These are phyloP conservation scores for Protaetia brevitarsis DNA, from an alignment of 1,140 invertebrate genomes.

Conservation along the genomic window DNA sequence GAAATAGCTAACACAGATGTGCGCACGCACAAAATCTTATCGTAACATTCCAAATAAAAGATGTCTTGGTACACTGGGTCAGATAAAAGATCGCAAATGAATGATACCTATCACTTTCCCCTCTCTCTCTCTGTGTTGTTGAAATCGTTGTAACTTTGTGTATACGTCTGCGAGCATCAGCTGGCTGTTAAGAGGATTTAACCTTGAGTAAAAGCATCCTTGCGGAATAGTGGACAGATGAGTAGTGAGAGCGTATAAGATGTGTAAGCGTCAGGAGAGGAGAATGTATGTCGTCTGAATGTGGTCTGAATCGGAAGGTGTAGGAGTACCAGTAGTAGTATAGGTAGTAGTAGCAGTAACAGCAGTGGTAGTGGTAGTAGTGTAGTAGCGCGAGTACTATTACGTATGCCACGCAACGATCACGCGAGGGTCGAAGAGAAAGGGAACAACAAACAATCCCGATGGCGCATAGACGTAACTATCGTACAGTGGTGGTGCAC, in stretches of 20 bases:
- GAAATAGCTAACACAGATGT: no score
- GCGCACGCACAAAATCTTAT: no score
- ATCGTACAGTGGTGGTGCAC: neutral
- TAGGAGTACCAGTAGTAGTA: no score
- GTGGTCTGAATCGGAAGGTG: neutral
- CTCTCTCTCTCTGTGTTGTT: neutral
- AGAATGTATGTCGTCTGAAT: neutral
- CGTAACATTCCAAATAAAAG: no score
- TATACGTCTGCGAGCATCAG: neutral
- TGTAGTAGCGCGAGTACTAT: no score
- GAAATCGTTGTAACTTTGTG: neutral
- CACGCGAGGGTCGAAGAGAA: no score
- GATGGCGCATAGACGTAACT: neutral
- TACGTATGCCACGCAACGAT: no score
- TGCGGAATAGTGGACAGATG: constrained; percentile 5
- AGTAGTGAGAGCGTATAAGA: neutral
- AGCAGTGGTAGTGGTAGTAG: no score
- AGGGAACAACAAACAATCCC: no score
- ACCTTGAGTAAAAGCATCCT: constrained; percentile 14
- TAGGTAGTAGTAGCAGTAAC: neutral
- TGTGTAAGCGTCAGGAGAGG: neutral
- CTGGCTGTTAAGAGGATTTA: constrained; percentile 6
- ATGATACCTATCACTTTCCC: neutral
- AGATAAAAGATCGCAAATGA: neutral
- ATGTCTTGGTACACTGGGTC: no score